These are phyloP conservation scores for Prolemur simus DNA, from an alignment of 2,113 vertebrate species.

Conservation along the genomic window DNA sequence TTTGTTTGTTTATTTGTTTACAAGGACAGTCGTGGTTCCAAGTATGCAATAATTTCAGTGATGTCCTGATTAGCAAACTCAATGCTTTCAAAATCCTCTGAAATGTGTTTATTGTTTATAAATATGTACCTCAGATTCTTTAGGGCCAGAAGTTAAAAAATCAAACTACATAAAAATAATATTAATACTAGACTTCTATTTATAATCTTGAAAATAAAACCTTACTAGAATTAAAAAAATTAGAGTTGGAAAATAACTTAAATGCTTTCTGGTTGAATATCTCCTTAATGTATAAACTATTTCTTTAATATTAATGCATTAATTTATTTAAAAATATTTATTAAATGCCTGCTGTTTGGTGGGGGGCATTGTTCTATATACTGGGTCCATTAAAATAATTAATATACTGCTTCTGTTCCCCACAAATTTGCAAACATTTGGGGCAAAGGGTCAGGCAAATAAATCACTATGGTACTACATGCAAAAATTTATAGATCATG, in stretches of 20 bases:
- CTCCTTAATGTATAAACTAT: background rate
- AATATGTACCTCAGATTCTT: background rate
- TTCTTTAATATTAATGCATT: background rate
- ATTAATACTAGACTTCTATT: background rate
- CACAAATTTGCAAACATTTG: background rate
- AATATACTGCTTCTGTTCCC: background rate
- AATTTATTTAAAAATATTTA: background rate
- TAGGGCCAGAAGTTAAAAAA: background rate
- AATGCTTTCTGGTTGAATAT: background rate
- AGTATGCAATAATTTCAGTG: background rate
- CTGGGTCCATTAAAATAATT: background rate
- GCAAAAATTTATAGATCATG: background rate
- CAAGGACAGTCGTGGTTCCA: background rate
- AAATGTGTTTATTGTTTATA: background rate
- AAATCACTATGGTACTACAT: background rate
- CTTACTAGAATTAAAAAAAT: background rate
- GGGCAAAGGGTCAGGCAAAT: background rate
- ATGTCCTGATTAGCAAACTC: background rate
- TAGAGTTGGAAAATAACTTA: background rate
- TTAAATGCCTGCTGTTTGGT: background rate
- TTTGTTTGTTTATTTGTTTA: background rate
- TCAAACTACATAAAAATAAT: background rate
- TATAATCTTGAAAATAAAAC: background rate
- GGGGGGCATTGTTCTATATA: background rate
- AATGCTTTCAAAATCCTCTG: background rate